These are phyloP conservation scores for Anas georgica DNA, from an alignment of 2,797 vertebrate species.

Conservation along the genomic window DNA sequence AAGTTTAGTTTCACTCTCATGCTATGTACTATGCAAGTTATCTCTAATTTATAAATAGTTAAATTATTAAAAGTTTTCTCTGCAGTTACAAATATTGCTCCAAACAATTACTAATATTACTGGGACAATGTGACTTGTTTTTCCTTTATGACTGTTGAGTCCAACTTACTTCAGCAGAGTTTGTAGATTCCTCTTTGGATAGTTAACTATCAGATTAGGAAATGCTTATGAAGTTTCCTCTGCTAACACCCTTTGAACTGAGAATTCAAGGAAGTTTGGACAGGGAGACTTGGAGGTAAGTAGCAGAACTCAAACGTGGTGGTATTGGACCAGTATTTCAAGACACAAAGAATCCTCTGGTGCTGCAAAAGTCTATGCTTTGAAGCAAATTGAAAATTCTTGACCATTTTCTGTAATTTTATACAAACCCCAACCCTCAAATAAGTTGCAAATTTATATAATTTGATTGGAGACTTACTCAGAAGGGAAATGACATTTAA, in stretches of 20 bases:
- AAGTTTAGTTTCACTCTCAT: neutral
- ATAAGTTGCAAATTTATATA: neutral
- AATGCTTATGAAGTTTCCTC: neutral
- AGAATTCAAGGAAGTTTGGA: neutral
- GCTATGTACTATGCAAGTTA: neutral
- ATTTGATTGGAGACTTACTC: neutral
- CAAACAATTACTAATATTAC: neutral
- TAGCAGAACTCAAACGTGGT: neutral
- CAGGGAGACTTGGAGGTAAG: neutral
- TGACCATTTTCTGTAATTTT: neutral
- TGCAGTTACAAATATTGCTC: neutral
- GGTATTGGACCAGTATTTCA: neutral
- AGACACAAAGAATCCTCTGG: neutral
- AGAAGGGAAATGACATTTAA: conserved; percentile 10
- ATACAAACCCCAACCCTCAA: neutral
- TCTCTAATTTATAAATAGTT: neutral
- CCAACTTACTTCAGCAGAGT: neutral
- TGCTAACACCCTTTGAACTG: neutral
- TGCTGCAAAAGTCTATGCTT: neutral
- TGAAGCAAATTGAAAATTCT: neutral
- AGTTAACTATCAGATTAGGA: neutral
- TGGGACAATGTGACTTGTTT: neutral
- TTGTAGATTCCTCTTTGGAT: neutral
- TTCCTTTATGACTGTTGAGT: neutral
- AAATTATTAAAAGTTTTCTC: neutral